Conservation (phyloP, 2,113 vertebrate species). For the Falco punctatus region DNA sequence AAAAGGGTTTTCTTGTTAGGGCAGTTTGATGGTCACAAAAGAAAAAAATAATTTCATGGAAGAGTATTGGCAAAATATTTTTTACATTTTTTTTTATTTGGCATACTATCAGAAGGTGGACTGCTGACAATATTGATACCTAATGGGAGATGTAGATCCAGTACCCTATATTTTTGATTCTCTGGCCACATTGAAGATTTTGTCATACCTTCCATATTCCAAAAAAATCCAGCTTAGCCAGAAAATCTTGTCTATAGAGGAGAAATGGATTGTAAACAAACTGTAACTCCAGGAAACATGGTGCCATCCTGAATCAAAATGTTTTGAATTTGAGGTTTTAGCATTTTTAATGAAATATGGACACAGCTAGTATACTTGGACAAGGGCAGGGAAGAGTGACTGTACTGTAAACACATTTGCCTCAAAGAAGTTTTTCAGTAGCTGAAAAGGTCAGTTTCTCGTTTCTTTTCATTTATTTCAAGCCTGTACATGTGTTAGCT, state of each 20-base stretch:
- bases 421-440: neutral
- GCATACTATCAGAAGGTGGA: neutral
- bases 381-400: neutral
- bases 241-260: neutral
- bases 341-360: neutral
- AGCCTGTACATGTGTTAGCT: neutral
- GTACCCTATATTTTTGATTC: neutral
- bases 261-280: neutral
- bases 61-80: neutral
- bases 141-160: neutral
- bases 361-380: neutral
- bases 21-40: neutral
- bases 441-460: neutral
- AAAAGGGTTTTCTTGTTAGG: neutral
- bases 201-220: neutral
- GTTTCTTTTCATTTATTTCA: neutral
- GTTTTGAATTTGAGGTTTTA: neutral
- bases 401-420: neutral
- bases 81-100: neutral
- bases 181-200: neutral
- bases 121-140: neutral
- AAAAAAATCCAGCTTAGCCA: neutral
- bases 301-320: neutral
- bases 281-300: neutral
- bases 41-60: neutral